Conservation (phyloP, 2,888 invertebrate species). For the Acronicta leporina region DNA sequence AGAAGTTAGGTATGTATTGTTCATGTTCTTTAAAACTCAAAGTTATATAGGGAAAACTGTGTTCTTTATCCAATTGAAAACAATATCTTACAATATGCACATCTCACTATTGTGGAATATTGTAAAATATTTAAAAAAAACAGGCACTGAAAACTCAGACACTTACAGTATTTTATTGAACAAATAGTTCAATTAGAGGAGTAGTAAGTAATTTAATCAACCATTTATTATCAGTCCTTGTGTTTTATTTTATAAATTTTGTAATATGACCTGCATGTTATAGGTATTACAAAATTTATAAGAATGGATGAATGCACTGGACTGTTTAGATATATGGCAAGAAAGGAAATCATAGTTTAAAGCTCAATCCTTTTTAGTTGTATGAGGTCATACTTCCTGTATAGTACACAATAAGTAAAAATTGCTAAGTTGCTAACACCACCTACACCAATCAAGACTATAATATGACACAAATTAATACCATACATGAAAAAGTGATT, state of each 20-base stretch:
- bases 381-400: conserved; percentile 55
- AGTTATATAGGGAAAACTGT: neutral
- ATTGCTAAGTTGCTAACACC: conserved; percentile 38
- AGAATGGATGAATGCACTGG: too few relatives aligned
- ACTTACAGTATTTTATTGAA: too few relatives aligned
- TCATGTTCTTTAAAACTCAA: neutral
- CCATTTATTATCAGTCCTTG: too few relatives aligned
- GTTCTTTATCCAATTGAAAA: neutral
- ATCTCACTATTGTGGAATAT: too few relatives aligned
- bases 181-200: too few relatives aligned
- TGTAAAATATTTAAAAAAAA: too few relatives aligned
- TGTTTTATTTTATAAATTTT: neutral
- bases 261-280: too few relatives aligned
- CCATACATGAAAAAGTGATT: neutral
- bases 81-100: too few relatives aligned
- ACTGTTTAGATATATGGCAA: neutral
- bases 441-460: conserved; percentile 38
- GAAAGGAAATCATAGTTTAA: conserved; percentile 30
- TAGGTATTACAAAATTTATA: too few relatives aligned
- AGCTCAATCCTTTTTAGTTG: conserved; percentile 22
- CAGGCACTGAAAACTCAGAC: too few relatives aligned
- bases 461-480: neutral
- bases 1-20: neutral
- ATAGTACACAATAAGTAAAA: conserved; percentile 18
- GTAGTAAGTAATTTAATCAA: too few relatives aligned